Evolutionary conservation across 2,113 vertebrate genomes (phyloP).

Genomic region (Romanogobio albipinnatus): DNA sequence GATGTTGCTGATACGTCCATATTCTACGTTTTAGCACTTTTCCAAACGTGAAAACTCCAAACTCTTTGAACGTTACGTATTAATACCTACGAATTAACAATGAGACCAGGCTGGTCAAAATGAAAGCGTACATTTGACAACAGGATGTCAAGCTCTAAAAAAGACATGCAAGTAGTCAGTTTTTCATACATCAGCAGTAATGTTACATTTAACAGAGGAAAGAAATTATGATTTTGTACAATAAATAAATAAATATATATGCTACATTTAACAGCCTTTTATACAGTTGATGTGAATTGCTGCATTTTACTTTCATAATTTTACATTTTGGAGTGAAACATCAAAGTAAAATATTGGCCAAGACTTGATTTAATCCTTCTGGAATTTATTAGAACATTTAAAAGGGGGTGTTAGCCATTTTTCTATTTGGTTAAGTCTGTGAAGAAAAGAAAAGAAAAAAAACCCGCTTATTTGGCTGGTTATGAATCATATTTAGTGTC

Average conservation of each 20-base stretch:
- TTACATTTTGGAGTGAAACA: background rate
- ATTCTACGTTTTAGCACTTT: too few relatives aligned
- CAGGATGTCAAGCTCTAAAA: background rate
- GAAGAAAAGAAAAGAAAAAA: too few relatives aligned
- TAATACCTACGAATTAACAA: too few relatives aligned
- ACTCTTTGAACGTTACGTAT: too few relatives aligned
- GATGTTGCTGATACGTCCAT: too few relatives aligned
- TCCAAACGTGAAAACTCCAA: too few relatives aligned
- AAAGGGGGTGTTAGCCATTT: background rate
- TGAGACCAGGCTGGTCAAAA: too few relatives aligned
- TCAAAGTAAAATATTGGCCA: background rate
- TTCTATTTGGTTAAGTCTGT: background rate
- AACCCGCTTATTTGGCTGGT: background rate
- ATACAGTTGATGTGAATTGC: background rate
- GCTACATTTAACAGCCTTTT: background rate
- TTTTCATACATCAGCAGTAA: background rate
- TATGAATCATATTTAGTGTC: background rate
- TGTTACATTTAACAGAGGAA: background rate
- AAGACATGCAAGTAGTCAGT: background rate
- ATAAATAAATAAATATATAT: background rate
- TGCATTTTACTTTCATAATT: too few relatives aligned
- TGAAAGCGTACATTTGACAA: too few relatives aligned
- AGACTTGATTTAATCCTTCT: background rate
- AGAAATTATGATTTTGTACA: background rate
- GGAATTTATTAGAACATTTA: background rate